A percentile compares a stretch with the other conserved stretches of the same genome.
Evolutionary conservation across 2,113 vertebrate genomes (phyloP).

Genomic region (Chaetodon trifascialis): DNA sequence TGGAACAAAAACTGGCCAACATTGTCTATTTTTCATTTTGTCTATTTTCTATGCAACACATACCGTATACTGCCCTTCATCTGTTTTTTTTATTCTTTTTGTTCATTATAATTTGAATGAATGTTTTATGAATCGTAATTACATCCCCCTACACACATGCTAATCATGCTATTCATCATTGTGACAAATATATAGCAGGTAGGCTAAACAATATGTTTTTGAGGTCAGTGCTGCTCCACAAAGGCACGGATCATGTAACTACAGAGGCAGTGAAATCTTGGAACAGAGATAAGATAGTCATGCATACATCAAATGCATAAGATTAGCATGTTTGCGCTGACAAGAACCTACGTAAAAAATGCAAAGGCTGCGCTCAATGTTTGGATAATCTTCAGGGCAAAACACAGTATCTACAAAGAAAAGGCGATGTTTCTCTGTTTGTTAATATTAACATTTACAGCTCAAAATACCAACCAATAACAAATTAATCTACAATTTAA

Average conservation of each 20-base stretch:
- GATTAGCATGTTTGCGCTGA: background rate
- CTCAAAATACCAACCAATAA: background rate
- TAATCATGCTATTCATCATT: background rate
- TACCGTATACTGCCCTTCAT: background rate
- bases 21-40: background rate
- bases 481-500: background rate
- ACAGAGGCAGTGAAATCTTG: no score
- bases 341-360: background rate
- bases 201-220: conserved; percentile 19
- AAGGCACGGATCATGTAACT: background rate
- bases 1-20: background rate
- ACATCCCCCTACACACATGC: background rate
- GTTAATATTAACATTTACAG: background rate
- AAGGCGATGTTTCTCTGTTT: background rate
- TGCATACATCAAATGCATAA: background rate
- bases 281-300: background rate
- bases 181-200: background rate
- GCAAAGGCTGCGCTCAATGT: background rate
- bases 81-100: background rate
- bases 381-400: background rate
- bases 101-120: background rate
- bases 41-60: background rate
- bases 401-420: background rate
- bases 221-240: background rate
- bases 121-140: background rate